Evolutionary conservation across 2,797 vertebrate genomes (phyloP).

Genomic region (Fringilla coelebs): DNA sequence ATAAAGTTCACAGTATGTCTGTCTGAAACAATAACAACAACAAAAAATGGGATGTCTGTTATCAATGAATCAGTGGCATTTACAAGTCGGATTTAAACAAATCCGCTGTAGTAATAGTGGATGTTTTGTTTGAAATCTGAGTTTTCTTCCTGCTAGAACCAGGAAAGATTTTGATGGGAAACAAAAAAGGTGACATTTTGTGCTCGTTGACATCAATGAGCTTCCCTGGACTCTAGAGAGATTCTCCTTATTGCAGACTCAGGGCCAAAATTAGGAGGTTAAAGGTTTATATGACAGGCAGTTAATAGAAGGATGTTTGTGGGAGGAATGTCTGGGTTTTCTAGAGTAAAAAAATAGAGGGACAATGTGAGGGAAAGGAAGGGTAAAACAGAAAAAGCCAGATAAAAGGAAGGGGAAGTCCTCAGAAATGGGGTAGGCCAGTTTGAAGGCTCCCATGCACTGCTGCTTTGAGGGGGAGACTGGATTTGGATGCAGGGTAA

Average conservation of each 20-base stretch:
- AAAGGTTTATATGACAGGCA: not conserved
- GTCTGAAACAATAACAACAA: not conserved
- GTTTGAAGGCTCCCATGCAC: not conserved
- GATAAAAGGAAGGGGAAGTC: not conserved
- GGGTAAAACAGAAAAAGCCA: not conserved
- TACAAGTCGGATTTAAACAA: not conserved
- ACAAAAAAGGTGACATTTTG: not conserved
- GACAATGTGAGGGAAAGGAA: not conserved
- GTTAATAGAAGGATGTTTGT: not conserved
- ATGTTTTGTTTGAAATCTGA: not conserved
- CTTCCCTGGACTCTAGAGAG: not conserved
- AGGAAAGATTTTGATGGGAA: not conserved
- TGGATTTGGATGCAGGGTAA: not conserved
- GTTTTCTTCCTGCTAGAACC: not conserved
- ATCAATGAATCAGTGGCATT: not conserved
- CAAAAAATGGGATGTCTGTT: not conserved
- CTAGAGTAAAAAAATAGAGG: not conserved
- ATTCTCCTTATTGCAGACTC: not conserved
- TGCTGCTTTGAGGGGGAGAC: not conserved
- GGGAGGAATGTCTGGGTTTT: not conserved
- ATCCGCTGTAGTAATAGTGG: not conserved
- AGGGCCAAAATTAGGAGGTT: not conserved
- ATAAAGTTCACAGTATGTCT: not conserved
- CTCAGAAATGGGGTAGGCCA: not conserved
- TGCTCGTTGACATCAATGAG: not conserved